Conservation (phyloP, 2,797 vertebrate genomes). For the Lacerta agilis region DNA sequence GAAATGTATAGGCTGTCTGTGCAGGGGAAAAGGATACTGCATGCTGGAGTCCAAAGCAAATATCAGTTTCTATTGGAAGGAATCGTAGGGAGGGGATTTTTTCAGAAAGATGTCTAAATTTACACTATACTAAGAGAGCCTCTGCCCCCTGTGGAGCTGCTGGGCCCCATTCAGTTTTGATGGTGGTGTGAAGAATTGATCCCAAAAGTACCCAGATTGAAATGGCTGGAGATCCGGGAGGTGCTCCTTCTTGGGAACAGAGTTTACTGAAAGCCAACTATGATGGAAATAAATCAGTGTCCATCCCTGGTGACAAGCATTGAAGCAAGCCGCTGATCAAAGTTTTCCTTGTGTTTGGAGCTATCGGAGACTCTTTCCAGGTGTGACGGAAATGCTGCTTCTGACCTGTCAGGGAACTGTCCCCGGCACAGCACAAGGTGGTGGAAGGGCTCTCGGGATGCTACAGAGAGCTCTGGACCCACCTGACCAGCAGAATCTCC, state of each 20-base stretch:
- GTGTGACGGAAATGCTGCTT: conserved; percentile 24
- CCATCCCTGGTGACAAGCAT: not conserved
- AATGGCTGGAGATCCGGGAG: not conserved
- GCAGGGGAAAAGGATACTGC: not conserved
- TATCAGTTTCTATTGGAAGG: conserved; percentile 28
- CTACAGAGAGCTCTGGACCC: too few species aligned
- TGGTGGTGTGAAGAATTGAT: not conserved
- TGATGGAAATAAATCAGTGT: not conserved
- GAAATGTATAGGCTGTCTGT: conserved; percentile 7
- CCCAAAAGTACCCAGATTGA: not conserved
- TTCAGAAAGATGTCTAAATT: conserved; percentile 5
- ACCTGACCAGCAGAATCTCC: too few species aligned
- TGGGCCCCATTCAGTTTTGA: not conserved
- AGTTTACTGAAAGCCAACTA: not conserved
- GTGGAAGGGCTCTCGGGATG: too few species aligned
- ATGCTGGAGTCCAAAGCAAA: conserved; percentile 15
- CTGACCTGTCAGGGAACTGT: not conserved
- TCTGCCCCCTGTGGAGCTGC: not conserved
- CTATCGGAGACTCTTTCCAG: conserved; percentile 29
- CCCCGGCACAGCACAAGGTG: too few species aligned
- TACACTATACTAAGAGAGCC: not conserved
- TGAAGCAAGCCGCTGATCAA: not conserved
- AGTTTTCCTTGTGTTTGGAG: accelerated
- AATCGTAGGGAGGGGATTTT: not conserved
- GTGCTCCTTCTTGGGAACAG: not conserved